Evolutionary conservation across 2,113 vertebrate species (phyloP).

Genomic region (Halcyon senegalensis): DNA sequence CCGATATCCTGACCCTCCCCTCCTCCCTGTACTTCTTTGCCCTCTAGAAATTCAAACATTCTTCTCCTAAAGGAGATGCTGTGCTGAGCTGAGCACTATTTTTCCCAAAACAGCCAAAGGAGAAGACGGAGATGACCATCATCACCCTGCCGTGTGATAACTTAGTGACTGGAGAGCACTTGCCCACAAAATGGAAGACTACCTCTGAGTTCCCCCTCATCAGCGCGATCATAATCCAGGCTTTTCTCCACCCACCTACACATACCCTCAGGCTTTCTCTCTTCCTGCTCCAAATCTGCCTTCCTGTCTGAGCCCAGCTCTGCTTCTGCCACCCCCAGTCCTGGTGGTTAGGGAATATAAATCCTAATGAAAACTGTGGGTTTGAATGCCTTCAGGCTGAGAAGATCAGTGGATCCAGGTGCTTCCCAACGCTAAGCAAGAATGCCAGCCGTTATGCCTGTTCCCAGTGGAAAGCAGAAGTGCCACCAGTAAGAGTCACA

Average conservation of each 20-base stretch:
- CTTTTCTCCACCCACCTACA: neutral
- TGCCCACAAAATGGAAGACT: neutral
- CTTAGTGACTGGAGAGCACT: neutral
- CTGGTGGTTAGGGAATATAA: neutral
- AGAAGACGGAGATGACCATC: neutral
- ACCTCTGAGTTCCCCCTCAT: neutral
- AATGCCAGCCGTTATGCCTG: neutral
- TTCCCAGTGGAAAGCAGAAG: neutral
- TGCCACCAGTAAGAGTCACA: neutral
- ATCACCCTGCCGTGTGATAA: accelerated
- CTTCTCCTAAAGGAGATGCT: neutral
- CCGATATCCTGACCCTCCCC: neutral
- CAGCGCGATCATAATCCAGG: neutral
- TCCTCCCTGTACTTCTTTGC: neutral
- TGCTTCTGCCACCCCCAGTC: neutral
- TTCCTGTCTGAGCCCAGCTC: neutral
- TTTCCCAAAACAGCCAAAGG: neutral
- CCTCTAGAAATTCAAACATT: neutral
- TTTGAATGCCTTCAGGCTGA: conserved; percentile 16
- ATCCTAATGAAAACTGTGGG: neutral
- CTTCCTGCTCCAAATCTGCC: neutral
- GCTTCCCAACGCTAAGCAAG: neutral
- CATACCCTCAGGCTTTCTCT: neutral
- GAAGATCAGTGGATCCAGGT: neutral
- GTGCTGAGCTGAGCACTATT: neutral